A percentile compares a stretch with the other conserved stretches of the same genome.
phyloP scores from a whole-genome alignment of 2,888 invertebrate genomes.

The Mylabris sibirica region DNA sequence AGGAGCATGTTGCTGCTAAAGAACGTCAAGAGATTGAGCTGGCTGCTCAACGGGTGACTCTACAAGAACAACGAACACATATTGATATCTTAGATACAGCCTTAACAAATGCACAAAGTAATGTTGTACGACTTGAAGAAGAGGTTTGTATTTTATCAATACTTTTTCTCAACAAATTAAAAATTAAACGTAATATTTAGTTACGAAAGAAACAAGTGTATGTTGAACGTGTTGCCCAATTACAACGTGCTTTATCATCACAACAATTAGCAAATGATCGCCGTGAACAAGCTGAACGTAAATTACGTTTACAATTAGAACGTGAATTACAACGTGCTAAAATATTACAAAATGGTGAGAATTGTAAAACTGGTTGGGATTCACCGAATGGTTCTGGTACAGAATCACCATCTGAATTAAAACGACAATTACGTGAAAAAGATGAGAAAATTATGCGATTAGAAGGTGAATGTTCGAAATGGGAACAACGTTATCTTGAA shows the following conservation, averaged over 20 bases:
- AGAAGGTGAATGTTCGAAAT: conserved; percentile 83
- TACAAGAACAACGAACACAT: conserved; percentile 91
- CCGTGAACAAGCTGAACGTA: conserved; percentile 84
- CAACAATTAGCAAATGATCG: conserved; percentile 85
- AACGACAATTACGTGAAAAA: conserved; percentile 71
- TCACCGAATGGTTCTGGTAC: conserved; percentile 60
- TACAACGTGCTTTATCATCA: conserved; percentile 82
- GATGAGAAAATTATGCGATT: conserved; percentile 76
- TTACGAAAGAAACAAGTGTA: conserved; percentile 84
- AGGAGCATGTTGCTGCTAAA: conserved; percentile 86
- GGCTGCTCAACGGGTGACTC: conserved; percentile 85
- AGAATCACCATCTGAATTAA: conserved; percentile 69
- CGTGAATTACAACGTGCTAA: conserved; percentile 76
- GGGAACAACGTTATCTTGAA: conserved; percentile 86
- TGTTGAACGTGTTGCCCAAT: conserved; percentile 83
- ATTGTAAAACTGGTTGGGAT: conserved; percentile 55
- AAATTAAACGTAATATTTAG: too few species aligned
- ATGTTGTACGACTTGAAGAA: conserved; percentile 86
- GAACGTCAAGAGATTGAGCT: conserved; percentile 92
- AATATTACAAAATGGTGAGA: conserved; percentile 48
- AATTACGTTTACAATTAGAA: conserved; percentile 84
- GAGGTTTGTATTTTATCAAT: conserved; percentile 72
- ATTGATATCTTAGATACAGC: conserved; percentile 93
- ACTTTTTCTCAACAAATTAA: too few species aligned
- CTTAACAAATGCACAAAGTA: conserved; percentile 88